Evolutionary conservation across 2,113 vertebrate genomes (phyloP).

Genomic region (Athene cunicularia): DNA sequence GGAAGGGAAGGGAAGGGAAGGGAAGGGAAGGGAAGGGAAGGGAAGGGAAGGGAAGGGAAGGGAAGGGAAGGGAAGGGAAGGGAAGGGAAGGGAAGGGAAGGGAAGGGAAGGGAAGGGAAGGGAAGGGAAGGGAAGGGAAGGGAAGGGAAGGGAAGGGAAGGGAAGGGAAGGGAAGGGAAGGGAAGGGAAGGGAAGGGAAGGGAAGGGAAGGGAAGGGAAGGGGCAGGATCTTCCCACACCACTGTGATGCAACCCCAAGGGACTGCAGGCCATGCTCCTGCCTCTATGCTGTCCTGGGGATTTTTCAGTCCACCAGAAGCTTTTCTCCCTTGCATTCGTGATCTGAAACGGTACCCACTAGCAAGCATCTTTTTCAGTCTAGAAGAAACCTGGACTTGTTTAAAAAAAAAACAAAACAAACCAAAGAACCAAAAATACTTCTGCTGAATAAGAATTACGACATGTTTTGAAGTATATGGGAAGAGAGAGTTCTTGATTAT

Average conservation of each 20-base stretch:
- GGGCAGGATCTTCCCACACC: background rate
- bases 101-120: too few species aligned
- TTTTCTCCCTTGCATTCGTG: background rate
- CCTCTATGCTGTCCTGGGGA: background rate
- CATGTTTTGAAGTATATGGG: background rate
- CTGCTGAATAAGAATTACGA: background rate
- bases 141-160: too few species aligned
- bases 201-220: background rate
- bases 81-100: too few species aligned
- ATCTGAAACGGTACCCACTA: background rate
- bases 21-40: too few species aligned
- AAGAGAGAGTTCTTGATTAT: background rate
- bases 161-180: too few species aligned
- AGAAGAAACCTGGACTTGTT: background rate
- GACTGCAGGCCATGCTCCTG: background rate
- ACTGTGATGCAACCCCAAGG: rapidly evolving
- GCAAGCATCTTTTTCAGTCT: background rate
- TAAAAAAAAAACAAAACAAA: background rate
- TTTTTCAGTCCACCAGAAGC: background rate
- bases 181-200: too few species aligned
- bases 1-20: too few species aligned
- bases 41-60: too few species aligned
- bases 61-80: too few species aligned
- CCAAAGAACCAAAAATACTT: background rate
- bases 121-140: too few species aligned